phyloP scores from a whole-genome alignment of 2,113 vertebrate species.

The Ameiurus melas region DNA sequence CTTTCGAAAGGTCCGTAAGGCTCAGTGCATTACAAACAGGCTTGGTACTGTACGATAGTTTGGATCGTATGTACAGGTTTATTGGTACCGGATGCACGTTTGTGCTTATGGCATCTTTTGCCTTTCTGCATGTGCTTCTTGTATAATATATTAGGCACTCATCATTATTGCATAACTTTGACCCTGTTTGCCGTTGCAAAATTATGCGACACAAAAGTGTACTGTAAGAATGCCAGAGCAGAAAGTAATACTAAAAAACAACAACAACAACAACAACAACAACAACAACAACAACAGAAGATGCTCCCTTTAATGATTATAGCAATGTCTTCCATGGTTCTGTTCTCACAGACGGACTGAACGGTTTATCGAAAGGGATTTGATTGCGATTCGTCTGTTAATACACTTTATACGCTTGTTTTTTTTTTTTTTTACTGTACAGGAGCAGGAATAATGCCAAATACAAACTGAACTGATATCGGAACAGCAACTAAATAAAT shows the following conservation, averaged over 20 bases:
- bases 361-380: background rate
- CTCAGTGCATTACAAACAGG: constrained; percentile 72
- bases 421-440: constrained; percentile 5
- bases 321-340: background rate
- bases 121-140: constrained; percentile 44
- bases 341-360: background rate
- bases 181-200: constrained; percentile 82
- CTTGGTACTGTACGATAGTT: constrained; percentile 9
- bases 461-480: constrained; percentile 3
- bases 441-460: constrained; percentile 15
- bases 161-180: constrained; percentile 83
- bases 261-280: background rate
- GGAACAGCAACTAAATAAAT: background rate
- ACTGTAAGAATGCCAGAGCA: constrained; percentile 56
- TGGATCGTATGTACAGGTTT: constrained; percentile 69
- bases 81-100: constrained; percentile 62
- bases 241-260: constrained; percentile 56
- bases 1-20: constrained; percentile 66
- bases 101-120: constrained; percentile 35
- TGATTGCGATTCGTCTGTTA: background rate
- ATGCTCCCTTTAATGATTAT: background rate
- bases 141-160: constrained; percentile 74
- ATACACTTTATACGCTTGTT: background rate
- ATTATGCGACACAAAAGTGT: constrained; percentile 73
- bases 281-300: background rate